Evolutionary conservation across 2,797 vertebrate genomes (phyloP).

Genomic region (Scolopax rusticola): DNA sequence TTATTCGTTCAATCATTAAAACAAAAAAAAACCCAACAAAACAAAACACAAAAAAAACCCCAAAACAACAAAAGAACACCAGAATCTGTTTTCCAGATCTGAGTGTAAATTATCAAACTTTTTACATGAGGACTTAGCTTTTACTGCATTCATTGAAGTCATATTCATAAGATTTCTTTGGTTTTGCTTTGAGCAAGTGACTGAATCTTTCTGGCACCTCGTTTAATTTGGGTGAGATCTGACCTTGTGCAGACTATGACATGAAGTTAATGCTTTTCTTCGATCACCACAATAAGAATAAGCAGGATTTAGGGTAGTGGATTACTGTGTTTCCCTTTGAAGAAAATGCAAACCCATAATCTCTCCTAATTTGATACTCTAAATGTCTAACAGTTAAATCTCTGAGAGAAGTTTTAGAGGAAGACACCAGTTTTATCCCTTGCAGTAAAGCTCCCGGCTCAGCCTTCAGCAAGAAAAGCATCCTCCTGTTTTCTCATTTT

Average conservation of each 20-base stretch:
- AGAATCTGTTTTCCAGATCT: background rate
- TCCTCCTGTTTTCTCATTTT: background rate
- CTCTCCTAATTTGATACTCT: background rate
- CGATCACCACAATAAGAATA: background rate
- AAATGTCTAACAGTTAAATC: background rate
- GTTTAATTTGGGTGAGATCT: background rate
- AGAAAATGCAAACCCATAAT: slow-evolving; percentile 39
- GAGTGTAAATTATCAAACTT: background rate
- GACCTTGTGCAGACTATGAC: background rate
- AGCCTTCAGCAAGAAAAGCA: background rate
- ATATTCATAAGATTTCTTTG: background rate
- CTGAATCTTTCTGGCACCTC: background rate
- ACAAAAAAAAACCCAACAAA: too few species aligned
- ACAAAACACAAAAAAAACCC: too few species aligned
- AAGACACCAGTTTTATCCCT: background rate
- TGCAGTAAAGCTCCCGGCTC: background rate
- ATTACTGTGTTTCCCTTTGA: slow-evolving; percentile 15
- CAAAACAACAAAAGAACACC: background rate
- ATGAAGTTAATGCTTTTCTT: background rate
- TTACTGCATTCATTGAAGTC: background rate
- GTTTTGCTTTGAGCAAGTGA: background rate
- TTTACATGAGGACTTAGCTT: background rate
- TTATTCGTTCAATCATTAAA: background rate
- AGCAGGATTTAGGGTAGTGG: background rate
- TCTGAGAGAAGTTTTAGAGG: background rate